Evolutionary conservation across 2,888 invertebrate species (phyloP).

Genomic region (Aspidiotus rigidus): DNA sequence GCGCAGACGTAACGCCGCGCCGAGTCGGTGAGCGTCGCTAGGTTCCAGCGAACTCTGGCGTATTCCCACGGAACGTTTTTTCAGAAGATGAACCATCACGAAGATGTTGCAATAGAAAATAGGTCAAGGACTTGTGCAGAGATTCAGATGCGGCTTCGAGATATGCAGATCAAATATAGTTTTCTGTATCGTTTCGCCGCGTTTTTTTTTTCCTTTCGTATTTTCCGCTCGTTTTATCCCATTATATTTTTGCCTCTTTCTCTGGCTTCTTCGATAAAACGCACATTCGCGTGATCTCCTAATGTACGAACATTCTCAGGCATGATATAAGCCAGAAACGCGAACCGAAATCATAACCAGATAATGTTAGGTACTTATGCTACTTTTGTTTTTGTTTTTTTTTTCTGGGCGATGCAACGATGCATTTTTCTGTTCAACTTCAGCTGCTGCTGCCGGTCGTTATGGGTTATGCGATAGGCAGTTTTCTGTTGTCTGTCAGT

Average conservation of each 20-base stretch:
- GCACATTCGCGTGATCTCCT: no score
- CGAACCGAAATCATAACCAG: no score
- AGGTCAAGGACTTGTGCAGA: conserved; percentile 27
- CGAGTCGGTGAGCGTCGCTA: background rate
- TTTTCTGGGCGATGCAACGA: no score
- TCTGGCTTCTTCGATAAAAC: no score
- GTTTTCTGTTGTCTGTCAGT: no score
- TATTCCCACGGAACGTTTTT: conserved; percentile 29
- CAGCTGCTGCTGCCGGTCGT: no score
- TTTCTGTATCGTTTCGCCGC: background rate
- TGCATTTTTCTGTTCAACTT: no score
- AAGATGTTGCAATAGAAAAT: conserved; percentile 29
- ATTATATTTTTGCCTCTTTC: background rate
- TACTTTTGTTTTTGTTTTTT: no score
- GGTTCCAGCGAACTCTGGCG: conserved; percentile 29
- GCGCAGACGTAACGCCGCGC: no score
- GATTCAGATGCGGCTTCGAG: background rate
- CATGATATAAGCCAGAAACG: background rate
- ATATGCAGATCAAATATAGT: background rate
- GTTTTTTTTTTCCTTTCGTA: background rate
- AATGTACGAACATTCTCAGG: background rate
- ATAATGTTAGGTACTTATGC: no score
- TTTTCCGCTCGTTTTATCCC: background rate
- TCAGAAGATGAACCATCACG: conserved; percentile 33
- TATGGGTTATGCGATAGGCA: no score